Conservation (phyloP, 2,113 vertebrate genomes). For the human region DNA sequence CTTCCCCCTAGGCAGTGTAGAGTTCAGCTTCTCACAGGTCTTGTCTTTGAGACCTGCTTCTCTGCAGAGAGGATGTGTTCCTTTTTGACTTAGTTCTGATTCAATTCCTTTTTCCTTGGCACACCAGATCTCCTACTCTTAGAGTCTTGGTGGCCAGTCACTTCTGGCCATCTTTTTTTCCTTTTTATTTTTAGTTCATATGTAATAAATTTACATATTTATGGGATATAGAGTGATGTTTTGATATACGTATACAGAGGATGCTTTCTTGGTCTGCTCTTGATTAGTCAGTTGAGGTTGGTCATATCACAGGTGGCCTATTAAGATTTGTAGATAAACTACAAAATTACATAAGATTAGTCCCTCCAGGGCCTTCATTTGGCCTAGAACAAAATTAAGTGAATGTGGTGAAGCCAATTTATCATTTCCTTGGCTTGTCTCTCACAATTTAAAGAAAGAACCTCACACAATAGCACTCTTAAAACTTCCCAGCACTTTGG, state of each 20-base stretch:
- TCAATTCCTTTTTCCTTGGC: not conserved
- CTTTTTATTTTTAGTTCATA: not conserved
- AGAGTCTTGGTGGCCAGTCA: not conserved
- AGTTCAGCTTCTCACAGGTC: not conserved
- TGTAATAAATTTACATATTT: not conserved
- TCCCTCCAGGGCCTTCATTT: conserved; percentile 1
- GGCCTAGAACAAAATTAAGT: conserved; percentile 8
- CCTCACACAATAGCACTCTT: not conserved
- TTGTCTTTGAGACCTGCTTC: not conserved
- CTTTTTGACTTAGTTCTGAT: not conserved
- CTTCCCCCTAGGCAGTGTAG: not conserved
- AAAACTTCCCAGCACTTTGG: not conserved
- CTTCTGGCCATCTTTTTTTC: not conserved
- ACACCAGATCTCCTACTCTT: not conserved
- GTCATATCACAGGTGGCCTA: not conserved
- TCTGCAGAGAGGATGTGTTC: not conserved
- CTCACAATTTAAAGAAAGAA: conserved; percentile 40
- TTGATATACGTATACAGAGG: not conserved
- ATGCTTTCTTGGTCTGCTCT: not conserved
- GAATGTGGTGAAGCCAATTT: not conserved
- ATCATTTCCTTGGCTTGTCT: conserved; percentile 42
- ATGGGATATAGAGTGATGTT: not conserved
- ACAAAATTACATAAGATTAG: not conserved
- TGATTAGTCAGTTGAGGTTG: not conserved
- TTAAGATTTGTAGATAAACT: conserved; percentile 41